These are phyloP conservation scores for Craniophora ligustri DNA, from an alignment of 2,888 invertebrate species.

Conservation along the genomic window DNA sequence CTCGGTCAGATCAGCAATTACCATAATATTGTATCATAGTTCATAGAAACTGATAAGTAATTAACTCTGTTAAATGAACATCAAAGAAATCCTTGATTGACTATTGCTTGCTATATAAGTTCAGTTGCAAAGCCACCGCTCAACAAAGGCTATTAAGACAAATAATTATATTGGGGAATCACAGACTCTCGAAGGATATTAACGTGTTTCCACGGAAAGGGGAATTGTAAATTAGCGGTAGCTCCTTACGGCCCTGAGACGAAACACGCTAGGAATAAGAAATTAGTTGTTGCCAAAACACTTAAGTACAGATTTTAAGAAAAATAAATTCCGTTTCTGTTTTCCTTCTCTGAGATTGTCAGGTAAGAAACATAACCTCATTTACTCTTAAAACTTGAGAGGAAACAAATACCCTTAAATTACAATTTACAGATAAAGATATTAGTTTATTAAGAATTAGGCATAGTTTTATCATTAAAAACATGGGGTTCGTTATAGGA, in stretches of 20 bases:
- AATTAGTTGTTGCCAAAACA: constrained; percentile 50
- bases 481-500: too few species aligned
- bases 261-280: constrained; percentile 61
- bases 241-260: constrained; percentile 51
- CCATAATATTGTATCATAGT: too few species aligned
- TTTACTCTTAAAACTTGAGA: too few species aligned
- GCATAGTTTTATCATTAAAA: too few species aligned
- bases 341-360: too few species aligned
- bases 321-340: background rate
- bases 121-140: constrained; percentile 38
- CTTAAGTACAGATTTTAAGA: constrained; percentile 17
- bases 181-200: constrained; percentile 69
- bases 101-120: background rate
- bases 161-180: constrained; percentile 71
- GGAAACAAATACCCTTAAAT: too few species aligned
- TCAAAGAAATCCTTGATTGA: background rate
- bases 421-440: too few species aligned
- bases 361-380: too few species aligned
- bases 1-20: too few species aligned
- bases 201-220: constrained; percentile 67
- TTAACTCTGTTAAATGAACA: too few species aligned
- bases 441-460: too few species aligned
- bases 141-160: constrained; percentile 66
- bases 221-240: constrained; percentile 72
- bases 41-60: too few species aligned